Conservation (phyloP, 2,113 vertebrate species). For the Genyomyrus donnyi region DNA sequence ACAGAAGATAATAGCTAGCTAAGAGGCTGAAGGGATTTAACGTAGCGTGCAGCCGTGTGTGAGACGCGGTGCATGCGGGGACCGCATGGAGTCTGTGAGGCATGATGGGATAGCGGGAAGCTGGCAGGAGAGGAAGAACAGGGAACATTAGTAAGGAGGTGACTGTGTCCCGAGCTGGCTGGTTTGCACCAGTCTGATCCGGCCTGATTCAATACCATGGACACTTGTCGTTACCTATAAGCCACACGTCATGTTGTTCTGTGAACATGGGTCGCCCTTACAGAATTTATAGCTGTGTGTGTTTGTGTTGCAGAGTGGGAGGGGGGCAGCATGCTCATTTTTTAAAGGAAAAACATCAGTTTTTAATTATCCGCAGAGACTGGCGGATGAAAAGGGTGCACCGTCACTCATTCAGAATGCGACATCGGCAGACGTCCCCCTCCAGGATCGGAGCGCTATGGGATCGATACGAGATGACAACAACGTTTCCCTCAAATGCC, state of each 20-base stretch:
- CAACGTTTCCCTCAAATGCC: neutral
- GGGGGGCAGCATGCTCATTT: neutral
- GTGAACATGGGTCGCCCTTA: neutral
- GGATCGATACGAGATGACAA: neutral
- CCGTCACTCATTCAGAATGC: neutral
- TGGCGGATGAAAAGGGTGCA: neutral
- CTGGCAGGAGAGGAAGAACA: neutral
- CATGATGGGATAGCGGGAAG: neutral
- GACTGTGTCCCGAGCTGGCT: neutral
- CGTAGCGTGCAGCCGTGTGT: neutral
- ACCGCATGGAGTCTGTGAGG: neutral
- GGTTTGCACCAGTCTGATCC: neutral
- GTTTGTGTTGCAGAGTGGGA: neutral
- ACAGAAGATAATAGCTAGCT: neutral
- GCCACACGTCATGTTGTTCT: neutral
- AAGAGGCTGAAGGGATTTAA: neutral
- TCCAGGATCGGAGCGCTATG: neutral
- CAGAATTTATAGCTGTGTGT: neutral
- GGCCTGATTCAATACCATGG: neutral
- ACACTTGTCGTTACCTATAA: neutral
- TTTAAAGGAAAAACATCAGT: neutral
- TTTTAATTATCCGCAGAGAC: neutral
- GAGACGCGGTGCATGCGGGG: neutral
- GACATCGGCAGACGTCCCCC: neutral
- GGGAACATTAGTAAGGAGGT: neutral